Evolutionary conservation across 2,888 invertebrate species (phyloP).

Genomic region (Eupithecia insigniata): DNA sequence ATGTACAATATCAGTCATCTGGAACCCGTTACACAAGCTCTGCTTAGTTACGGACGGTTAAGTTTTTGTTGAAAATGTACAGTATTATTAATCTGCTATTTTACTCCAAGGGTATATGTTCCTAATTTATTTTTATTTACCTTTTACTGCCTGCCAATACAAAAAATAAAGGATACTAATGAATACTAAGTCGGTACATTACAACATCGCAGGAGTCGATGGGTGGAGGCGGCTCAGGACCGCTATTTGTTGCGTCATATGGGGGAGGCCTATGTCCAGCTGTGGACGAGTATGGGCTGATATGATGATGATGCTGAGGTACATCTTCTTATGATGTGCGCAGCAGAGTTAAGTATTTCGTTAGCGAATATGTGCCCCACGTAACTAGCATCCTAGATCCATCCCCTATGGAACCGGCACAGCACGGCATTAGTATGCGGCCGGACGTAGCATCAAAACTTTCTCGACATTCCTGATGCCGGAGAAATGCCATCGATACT

Average conservation of each 20-base stretch:
- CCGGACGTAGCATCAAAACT: constrained; percentile 78
- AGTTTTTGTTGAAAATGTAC: not conserved
- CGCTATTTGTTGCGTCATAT: no score
- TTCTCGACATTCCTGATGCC: constrained; percentile 82
- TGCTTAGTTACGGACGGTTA: no score
- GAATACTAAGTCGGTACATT: no score
- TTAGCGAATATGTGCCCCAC: constrained; percentile 10
- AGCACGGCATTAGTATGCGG: constrained; percentile 77
- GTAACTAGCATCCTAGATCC: constrained; percentile 27
- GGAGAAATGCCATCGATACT: constrained; percentile 79
- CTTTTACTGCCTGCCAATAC: no score
- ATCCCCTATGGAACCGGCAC: constrained; percentile 45
- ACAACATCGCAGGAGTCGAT: no score
- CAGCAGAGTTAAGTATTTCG: not conserved
- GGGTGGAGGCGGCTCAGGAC: no score
- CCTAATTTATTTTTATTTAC: not conserved
- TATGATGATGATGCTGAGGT: no score
- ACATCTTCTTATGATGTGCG: no score
- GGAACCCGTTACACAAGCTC: not conserved
- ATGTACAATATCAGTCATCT: no score
- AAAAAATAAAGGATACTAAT: no score
- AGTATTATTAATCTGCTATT: not conserved
- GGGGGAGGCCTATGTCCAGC: no score
- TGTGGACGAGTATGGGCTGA: no score
- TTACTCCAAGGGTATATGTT: not conserved